Evolutionary conservation across 2,888 invertebrate species (phyloP).

Genomic region (Dryococelus australis): DNA sequence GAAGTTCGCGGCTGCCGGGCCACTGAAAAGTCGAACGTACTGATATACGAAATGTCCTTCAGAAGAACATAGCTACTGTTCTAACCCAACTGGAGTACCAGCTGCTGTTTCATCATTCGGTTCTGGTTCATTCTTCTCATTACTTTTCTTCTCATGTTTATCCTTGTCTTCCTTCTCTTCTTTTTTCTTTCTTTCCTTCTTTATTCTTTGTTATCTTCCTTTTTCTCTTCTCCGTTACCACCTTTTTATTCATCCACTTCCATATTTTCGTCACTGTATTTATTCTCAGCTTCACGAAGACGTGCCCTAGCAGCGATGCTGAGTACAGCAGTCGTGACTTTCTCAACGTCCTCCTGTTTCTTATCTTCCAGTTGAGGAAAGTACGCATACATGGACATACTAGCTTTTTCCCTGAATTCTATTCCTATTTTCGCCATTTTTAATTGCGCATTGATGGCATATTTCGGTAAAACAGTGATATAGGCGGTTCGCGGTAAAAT

Average conservation of each 20-base stretch:
- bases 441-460: conserved; percentile 87
- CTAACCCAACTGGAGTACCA: conserved; percentile 77
- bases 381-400: conserved; percentile 95
- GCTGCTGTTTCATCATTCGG: conserved; percentile 91
- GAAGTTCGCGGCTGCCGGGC: no score
- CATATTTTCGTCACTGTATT: conserved; percentile 76
- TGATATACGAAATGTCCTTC: conserved; percentile 60
- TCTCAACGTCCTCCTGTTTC: conserved; percentile 96
- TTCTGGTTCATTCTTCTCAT: conserved; percentile 81
- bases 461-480: no score
- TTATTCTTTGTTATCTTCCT: conserved; percentile 43
- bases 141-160: conserved; percentile 59
- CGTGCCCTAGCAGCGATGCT: conserved; percentile 95
- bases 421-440: conserved; percentile 87
- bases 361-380: conserved; percentile 97
- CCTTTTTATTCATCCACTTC: conserved; percentile 70
- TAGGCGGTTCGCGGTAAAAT: no score
- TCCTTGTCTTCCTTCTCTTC: conserved; percentile 57
- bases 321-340: conserved; percentile 96
- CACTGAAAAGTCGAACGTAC: no score
- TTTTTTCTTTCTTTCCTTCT: conserved; percentile 66
- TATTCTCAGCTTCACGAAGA: conserved; percentile 78
- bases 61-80: conserved; percentile 82
- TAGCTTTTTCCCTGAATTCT: conserved; percentile 90
- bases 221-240: conserved; percentile 57